A percentile compares a stretch with the other conserved stretches of the same genome.
phyloP scores from a whole-genome alignment of 2,113 vertebrate species.

The Lota lota region DNA sequence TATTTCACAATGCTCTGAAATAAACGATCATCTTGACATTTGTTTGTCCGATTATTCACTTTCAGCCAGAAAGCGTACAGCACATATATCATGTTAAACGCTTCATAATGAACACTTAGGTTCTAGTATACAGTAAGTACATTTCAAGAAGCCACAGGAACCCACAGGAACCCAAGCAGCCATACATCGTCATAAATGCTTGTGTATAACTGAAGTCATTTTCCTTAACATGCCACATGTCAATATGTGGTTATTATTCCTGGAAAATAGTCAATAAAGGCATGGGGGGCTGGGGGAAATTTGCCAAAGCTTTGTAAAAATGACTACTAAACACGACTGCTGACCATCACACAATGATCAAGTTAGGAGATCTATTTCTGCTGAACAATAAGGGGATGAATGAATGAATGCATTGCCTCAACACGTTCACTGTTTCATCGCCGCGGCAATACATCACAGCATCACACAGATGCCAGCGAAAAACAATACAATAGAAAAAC shows the following conservation, averaged over 20 bases:
- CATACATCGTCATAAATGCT: constrained; percentile 30
- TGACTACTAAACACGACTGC: too few relatives aligned
- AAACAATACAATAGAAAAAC: neutral
- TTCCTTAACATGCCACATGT: constrained; percentile 40
- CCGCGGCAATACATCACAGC: too few relatives aligned
- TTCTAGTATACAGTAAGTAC: constrained; percentile 50
- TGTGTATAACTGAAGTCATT: constrained; percentile 22
- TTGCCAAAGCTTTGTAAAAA: too few relatives aligned
- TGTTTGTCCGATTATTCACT: constrained; percentile 41
- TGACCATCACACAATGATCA: too few relatives aligned
- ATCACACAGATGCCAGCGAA: neutral
- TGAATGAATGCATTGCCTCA: too few relatives aligned
- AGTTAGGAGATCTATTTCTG: too few relatives aligned
- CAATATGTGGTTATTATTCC: neutral
- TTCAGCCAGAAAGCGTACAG: constrained; percentile 60
- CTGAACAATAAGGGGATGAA: too few relatives aligned
- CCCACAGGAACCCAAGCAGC: constrained; percentile 46
- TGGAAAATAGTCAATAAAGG: too few relatives aligned
- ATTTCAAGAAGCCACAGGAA: constrained; percentile 49
- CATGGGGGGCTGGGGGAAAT: too few relatives aligned
- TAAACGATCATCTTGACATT: constrained; percentile 50
- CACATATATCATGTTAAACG: constrained; percentile 59
- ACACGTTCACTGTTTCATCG: too few relatives aligned
- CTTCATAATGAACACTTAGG: constrained; percentile 58
- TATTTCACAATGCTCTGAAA: constrained; percentile 63